phyloP scores from a whole-genome alignment of 2,888 invertebrate genomes.

The Nephrocerus scutellatus region DNA sequence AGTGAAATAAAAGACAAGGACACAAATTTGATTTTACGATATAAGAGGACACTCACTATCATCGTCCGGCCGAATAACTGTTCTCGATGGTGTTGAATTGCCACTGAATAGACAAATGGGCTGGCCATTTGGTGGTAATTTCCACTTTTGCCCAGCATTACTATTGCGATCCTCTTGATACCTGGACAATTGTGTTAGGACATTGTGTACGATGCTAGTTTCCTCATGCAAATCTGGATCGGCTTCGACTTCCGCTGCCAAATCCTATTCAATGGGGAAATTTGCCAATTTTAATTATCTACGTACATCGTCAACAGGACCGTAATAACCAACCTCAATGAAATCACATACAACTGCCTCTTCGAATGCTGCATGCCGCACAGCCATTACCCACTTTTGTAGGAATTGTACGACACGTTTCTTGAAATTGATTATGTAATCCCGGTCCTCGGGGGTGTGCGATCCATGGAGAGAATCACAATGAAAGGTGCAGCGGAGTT shows the following conservation, averaged over 20 bases:
- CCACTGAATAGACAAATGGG: conserved; percentile 61
- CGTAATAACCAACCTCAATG: conserved; percentile 55
- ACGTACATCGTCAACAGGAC: not conserved
- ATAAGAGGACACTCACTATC: conserved; percentile 52
- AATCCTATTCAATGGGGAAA: conserved; percentile 51
- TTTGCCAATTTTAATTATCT: not conserved
- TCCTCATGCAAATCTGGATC: conserved; percentile 63
- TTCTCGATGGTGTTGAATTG: conserved; percentile 50
- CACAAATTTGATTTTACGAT: not conserved
- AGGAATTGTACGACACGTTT: conserved; percentile 71
- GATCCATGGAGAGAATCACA: conserved; percentile 47
- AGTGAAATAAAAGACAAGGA: conserved; percentile 5
- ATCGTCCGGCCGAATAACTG: conserved; percentile 58
- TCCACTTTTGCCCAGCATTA: conserved; percentile 62
- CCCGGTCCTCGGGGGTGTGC: conserved; percentile 55
- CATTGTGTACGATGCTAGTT: conserved; percentile 61
- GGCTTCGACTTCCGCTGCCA: conserved; percentile 62
- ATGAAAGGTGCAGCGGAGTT: conserved; percentile 51
- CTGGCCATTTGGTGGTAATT: conserved; percentile 61
- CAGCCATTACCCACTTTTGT: conserved; percentile 66
- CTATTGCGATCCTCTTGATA: conserved; percentile 55
- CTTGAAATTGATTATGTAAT: conserved; percentile 62
- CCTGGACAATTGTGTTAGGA: conserved; percentile 57
- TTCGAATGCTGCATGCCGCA: conserved; percentile 67
- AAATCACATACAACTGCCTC: conserved; percentile 65